Conservation (phyloP, 1,140 invertebrate species). For the Eriocheir sinensis region DNA sequence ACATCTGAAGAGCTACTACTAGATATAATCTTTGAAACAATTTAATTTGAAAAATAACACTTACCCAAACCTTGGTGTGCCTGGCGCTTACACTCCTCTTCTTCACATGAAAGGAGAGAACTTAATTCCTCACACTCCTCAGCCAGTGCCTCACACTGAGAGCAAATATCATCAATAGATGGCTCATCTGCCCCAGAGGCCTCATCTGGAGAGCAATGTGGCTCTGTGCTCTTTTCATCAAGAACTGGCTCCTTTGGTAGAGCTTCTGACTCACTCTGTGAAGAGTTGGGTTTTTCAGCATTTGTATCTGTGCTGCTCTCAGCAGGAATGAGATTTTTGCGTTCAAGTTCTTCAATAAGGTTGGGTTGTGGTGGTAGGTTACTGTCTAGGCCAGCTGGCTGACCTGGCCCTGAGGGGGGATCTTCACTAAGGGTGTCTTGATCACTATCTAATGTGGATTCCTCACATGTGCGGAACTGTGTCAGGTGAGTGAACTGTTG, state of each 20-base stretch:
- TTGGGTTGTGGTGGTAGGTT: conserved; percentile 73
- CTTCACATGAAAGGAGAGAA: conserved; percentile 78
- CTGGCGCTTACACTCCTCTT: conserved; percentile 79
- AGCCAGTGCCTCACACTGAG: conserved; percentile 78
- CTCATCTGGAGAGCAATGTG: conserved; percentile 66
- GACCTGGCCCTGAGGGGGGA: conserved; percentile 68
- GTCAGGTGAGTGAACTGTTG: conserved; percentile 76
- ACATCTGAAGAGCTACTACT: neutral
- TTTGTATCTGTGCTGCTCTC: conserved; percentile 44
- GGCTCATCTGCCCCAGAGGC: conserved; percentile 74
- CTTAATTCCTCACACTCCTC: conserved; percentile 79
- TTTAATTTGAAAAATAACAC: neutral
- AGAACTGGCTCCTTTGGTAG: conserved; percentile 62
- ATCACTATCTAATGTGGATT: conserved; percentile 77
- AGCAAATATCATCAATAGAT: conserved; percentile 78
- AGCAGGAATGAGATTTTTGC: conserved; percentile 78
- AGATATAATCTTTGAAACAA: neutral
- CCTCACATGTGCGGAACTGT: conserved; percentile 77
- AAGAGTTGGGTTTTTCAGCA: conserved; percentile 59
- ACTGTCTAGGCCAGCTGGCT: conserved; percentile 31
- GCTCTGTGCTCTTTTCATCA: conserved; percentile 75
- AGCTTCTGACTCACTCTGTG: conserved; percentile 64
- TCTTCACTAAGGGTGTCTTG: conserved; percentile 79
- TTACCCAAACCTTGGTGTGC: conserved; percentile 77
- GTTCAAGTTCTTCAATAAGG: conserved; percentile 78